These are phyloP conservation scores for Charina bottae DNA, from an alignment of 2,113 vertebrate species.

Conservation along the genomic window DNA sequence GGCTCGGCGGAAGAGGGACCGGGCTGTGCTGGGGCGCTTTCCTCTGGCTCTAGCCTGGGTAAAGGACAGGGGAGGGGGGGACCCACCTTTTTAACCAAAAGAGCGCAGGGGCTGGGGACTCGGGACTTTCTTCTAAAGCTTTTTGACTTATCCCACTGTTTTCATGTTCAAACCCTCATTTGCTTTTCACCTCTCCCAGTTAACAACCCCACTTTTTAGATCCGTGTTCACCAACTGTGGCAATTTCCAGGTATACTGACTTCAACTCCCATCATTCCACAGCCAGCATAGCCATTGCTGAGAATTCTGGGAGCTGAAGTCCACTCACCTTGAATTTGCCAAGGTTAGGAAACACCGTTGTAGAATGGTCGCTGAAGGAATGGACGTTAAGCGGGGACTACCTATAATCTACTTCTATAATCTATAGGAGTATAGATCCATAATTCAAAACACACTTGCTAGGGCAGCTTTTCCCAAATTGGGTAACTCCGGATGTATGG, in stretches of 20 bases:
- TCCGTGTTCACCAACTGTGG: not conserved
- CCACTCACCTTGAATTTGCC: not conserved
- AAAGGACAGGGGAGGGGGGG: not conserved
- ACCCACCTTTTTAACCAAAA: no score
- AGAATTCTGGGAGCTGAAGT: not conserved
- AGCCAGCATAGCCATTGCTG: not conserved
- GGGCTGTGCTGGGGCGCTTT: conserved; percentile 26
- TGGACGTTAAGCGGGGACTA: not conserved
- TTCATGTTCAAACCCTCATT: not conserved
- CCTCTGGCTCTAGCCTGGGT: conserved; percentile 64
- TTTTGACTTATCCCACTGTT: not conserved
- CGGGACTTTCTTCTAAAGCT: not conserved
- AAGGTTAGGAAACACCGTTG: not conserved
- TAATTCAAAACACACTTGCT: not conserved
- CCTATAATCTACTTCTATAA: not conserved
- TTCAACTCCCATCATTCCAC: not conserved
- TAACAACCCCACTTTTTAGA: not conserved
- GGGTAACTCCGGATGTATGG: not conserved
- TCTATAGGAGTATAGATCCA: not conserved
- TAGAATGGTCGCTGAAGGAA: not conserved
- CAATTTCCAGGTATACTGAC: not conserved
- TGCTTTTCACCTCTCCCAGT: not conserved
- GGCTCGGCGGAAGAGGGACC: conserved; percentile 63
- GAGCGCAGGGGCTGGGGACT: rapidly evolving
- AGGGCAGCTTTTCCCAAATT: not conserved